These are phyloP conservation scores for Ylistrum balloti DNA, from an alignment of 1,140 invertebrate genomes.

Conservation along the genomic window DNA sequence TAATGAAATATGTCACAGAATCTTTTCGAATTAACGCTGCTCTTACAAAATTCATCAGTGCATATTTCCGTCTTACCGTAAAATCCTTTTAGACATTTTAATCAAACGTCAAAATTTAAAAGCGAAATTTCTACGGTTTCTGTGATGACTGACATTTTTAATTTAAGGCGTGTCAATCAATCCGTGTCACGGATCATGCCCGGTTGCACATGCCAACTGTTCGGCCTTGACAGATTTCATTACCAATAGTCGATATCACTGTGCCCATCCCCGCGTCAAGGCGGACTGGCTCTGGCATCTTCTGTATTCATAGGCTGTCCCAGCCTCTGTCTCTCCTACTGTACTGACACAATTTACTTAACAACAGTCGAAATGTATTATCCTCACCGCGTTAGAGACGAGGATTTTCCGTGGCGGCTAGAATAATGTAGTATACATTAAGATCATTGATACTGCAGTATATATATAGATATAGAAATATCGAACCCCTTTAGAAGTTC, in stretches of 20 bases:
- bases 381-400: neutral
- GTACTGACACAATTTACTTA: constrained; percentile 20
- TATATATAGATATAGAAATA: no score
- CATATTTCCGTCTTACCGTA: neutral
- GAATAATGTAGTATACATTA: no score
- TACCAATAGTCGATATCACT: neutral
- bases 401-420: neutral
- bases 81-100: neutral
- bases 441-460: neutral
- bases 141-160: neutral
- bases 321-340: neutral
- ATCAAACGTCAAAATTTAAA: neutral
- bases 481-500: no score
- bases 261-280: neutral
- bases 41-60: neutral
- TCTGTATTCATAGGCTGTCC: neutral
- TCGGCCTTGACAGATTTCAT: neutral
- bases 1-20: constrained; percentile 20
- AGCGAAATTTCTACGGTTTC: neutral
- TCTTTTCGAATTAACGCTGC: neutral
- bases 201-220: constrained; percentile 1
- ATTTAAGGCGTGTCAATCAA: constrained; percentile 14
- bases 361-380: constrained; percentile 2
- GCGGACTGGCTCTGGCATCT: neutral
- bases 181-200: constrained; percentile 2